Conservation (phyloP, 2,797 vertebrate species). For the Falco berigora region DNA sequence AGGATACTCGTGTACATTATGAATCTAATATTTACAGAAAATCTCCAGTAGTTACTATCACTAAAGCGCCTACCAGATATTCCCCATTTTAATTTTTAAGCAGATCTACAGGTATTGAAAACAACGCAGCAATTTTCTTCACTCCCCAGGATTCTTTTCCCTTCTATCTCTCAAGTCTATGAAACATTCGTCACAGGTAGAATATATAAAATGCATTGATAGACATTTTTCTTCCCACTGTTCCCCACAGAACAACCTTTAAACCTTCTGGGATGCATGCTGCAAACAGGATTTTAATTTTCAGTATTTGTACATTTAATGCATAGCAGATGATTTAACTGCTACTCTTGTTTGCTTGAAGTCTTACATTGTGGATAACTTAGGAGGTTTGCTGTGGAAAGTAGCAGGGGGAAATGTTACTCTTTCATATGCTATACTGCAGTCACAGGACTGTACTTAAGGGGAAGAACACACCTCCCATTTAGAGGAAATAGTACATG, state of each 20-base stretch:
- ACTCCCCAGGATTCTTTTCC: background rate
- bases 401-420: fast-evolving
- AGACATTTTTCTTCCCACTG: conserved; percentile 30
- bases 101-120: background rate
- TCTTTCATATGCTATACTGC: background rate
- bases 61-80: background rate
- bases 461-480: background rate
- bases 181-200: conserved; percentile 26
- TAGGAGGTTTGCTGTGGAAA: background rate
- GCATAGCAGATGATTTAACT: background rate
- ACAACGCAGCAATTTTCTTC: background rate
- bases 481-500: background rate
- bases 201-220: background rate
- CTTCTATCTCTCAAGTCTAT: background rate
- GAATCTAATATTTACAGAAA: background rate
- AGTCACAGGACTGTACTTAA: background rate
- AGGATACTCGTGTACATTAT: background rate
- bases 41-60: background rate
- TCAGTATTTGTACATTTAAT: background rate
- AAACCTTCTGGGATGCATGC: background rate
- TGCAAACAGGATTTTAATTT: conserved; percentile 6
- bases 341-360: background rate
- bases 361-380: background rate
- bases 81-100: background rate
- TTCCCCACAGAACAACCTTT: background rate